phyloP scores from a whole-genome alignment of 1,140 invertebrate species.

The Drosophila bipectinata region DNA sequence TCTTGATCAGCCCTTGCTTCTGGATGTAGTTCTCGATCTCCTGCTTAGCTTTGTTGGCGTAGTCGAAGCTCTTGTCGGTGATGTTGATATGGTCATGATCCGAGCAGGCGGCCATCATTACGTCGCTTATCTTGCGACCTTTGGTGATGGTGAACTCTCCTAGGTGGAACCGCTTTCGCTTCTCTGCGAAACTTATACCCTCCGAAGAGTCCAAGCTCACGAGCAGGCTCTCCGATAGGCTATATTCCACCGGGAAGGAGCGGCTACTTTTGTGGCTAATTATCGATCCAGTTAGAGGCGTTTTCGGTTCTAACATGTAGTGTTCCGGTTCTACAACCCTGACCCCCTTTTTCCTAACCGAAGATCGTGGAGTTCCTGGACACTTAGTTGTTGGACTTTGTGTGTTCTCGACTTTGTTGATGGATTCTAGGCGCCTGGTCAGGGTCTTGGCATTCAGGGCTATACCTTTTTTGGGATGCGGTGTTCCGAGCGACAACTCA shows the following conservation, averaged over 20 bases:
- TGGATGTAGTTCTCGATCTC: constrained; percentile 44
- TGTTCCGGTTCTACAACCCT: no score
- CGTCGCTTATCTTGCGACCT: constrained; percentile 35
- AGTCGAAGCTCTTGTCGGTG: neutral
- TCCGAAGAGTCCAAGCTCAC: neutral
- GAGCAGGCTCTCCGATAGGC: neutral
- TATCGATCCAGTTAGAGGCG: no score
- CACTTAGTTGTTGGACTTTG: neutral
- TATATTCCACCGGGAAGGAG: neutral
- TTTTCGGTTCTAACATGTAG: no score
- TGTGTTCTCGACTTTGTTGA: neutral
- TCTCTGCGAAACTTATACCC: constrained; percentile 28
- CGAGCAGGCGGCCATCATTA: constrained; percentile 12
- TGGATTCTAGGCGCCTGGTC: neutral
- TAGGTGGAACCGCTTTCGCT: constrained; percentile 20
- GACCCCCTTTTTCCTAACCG: neutral
- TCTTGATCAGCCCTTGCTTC: constrained; percentile 31
- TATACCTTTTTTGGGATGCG: constrained; percentile 32
- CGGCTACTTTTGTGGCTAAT: no score
- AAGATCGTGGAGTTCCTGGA: neutral
- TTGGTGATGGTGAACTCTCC: constrained; percentile 61
- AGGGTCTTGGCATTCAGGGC: constrained; percentile 17
- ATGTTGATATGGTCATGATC: neutral
- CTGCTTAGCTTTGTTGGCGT: constrained; percentile 7
- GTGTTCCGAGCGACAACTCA: constrained; percentile 23